Evolutionary conservation across 2,888 invertebrate genomes (phyloP), one percentile per base, ranked within the genome.

Genomic region (Calameuta idolon): DNA sequence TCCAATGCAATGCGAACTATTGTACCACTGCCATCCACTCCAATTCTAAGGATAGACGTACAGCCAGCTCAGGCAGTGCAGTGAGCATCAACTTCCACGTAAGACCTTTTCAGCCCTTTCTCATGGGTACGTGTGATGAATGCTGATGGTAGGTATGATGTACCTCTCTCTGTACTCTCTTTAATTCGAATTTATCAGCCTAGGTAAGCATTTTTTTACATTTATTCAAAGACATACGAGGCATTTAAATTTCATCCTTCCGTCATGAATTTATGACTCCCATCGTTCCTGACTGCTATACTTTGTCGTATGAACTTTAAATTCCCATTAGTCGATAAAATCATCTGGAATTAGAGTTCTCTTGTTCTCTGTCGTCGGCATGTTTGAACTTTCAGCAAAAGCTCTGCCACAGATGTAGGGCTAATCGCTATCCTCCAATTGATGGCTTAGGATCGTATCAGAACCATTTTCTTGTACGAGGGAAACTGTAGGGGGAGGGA

Each of bases 1-100:
- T 85, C 85, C 85, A 84, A 85, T 85, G 85, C 85, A 85, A 85
- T 85, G 85, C 84, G 83, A 85, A 85, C 85, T 85, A 85, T 85
- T 85, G 85, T 85, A 84, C 82, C 82, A 79, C 85, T 84, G 81
- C 85, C 83, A 85, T 85, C 85, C 85, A 85, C 84, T 85, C 85
- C 85, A 85, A 85, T 85, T 85, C 85, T 85, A 84, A 81, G 83
- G 80, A 75, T 82, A 74, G 79, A 85, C 71, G 30, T 33, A 34
- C 71, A 55, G 40, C 40, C 40, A 55, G 40, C 23, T 55, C 40
- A 55, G 40, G 40, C 40, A 55, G 40, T 23, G 5, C 40, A 55
- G 40, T 55, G 40, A 55, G 40, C 40, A 55, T 55, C 23, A 55
- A 55, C 40, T 55, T 55, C 40, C 40, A 55, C 40, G 23, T 55